A percentile compares a stretch with the other conserved stretches of the same genome.
Conservation (phyloP, 2,888 invertebrate genomes). For the Ennomos fuscantarius region DNA sequence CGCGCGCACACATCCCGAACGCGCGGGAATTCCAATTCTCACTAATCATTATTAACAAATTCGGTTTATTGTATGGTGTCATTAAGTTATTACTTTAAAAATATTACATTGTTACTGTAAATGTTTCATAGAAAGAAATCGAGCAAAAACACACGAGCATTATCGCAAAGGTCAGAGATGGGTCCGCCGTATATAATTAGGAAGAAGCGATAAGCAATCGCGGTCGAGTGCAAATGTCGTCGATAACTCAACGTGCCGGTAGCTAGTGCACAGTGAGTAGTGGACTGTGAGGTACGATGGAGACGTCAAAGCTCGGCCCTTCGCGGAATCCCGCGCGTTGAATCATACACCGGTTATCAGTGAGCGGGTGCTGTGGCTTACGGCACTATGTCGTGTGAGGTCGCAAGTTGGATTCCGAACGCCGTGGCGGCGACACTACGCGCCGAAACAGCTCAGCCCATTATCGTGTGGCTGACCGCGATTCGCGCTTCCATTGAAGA, state of each 20-base stretch:
- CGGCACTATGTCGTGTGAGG: constrained; percentile 68
- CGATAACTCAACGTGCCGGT: constrained; percentile 44
- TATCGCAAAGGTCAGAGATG: constrained; percentile 64
- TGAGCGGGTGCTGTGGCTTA: constrained; percentile 24
- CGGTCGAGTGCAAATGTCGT: constrained; percentile 79
- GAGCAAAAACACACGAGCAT: constrained; percentile 24
- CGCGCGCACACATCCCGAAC: constrained; percentile 57
- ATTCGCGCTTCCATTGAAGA: constrained; percentile 73
- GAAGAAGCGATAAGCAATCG: constrained; percentile 74
- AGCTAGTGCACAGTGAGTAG: constrained; percentile 43
- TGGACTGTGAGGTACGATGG: constrained; percentile 43
- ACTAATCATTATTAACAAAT: background rate
- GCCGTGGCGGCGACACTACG: constrained; percentile 77
- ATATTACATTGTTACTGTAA: constrained; percentile 1
- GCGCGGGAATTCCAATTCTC: constrained; percentile 23
- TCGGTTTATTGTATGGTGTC: constrained; percentile 5
- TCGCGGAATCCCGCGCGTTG: constrained; percentile 77
- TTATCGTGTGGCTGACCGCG: constrained; percentile 74
- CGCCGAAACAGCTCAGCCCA: constrained; percentile 65
- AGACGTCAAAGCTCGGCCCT: constrained; percentile 65
- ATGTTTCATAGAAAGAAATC: constrained; percentile 16
- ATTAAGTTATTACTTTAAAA: constrained; percentile 5
- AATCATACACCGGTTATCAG: constrained; percentile 83
- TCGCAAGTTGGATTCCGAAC: constrained; percentile 82
- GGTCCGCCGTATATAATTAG: constrained; percentile 60